These are phyloP conservation scores for Brachionus manjavacas DNA, from an alignment of 1,140 invertebrate species.

Conservation along the genomic window DNA sequence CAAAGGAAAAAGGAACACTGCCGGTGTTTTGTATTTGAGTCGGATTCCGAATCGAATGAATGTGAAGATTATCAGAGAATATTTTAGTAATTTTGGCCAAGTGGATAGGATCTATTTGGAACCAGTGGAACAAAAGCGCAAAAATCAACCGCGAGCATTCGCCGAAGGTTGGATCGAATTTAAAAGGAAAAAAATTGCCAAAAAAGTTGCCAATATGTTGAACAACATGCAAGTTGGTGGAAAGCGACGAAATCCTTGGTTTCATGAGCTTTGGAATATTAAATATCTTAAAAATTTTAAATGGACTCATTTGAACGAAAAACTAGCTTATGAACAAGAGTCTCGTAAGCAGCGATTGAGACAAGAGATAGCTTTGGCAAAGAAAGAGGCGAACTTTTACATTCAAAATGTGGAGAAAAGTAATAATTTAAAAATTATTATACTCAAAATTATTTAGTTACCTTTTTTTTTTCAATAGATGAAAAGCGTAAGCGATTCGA, in stretches of 20 bases:
- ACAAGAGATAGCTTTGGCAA: constrained; percentile 30
- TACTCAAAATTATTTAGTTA: not conserved
- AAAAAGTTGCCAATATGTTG: constrained; percentile 1
- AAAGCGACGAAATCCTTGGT: constrained; percentile 31
- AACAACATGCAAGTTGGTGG: constrained; percentile 40
- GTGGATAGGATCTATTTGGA: constrained; percentile 39
- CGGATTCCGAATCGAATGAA: constrained; percentile 41
- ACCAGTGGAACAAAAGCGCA: not conserved
- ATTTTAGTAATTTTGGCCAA: constrained; percentile 30
- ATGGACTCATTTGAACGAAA: constrained; percentile 42
- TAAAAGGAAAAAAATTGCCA: constrained; percentile 13
- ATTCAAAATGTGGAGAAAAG: constrained; percentile 42
- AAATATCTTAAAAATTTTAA: constrained; percentile 37
- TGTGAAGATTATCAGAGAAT: constrained; percentile 29
- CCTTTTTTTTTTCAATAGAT: not conserved
- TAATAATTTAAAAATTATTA: not conserved
- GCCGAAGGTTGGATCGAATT: constrained; percentile 43
- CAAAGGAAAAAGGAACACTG: not conserved
- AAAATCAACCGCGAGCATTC: constrained; percentile 24
- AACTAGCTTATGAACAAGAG: constrained; percentile 22
- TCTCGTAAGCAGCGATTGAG: constrained; percentile 1
- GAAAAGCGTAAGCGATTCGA: constrained; percentile 27
- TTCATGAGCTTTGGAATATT: constrained; percentile 36
- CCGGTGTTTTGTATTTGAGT: constrained; percentile 39
- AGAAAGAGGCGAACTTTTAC: constrained; percentile 42